These are phyloP conservation scores for Botia kubotai DNA, from an alignment of 2,797 vertebrate species.

Conservation along the genomic window DNA sequence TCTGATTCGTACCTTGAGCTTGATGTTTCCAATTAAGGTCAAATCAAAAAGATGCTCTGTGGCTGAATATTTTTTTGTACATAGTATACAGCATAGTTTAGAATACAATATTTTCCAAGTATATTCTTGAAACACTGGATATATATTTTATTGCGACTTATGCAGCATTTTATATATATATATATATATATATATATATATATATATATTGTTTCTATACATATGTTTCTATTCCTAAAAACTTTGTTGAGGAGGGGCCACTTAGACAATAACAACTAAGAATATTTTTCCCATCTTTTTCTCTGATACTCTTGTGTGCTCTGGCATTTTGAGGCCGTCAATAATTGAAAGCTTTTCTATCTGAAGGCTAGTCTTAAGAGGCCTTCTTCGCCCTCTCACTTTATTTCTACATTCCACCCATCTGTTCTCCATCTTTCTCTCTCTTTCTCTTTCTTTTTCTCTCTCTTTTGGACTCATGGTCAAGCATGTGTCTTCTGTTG, in stretches of 20 bases:
- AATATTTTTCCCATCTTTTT: conserved; percentile 7
- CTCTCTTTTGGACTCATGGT: conserved; percentile 4
- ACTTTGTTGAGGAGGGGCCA: too few relatives aligned
- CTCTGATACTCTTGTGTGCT: conserved; percentile 36
- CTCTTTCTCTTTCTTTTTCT: neutral
- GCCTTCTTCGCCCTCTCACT: conserved; percentile 1
- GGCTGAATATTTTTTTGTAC: too few relatives aligned
- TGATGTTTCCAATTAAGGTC: neutral
- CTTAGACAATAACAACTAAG: too few relatives aligned
- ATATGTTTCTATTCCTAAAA: too few relatives aligned
- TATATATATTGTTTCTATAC: too few relatives aligned
- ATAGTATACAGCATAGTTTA: too few relatives aligned
- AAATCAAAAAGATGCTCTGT: too few relatives aligned
- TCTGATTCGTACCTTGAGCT: neutral
- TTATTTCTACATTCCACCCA: conserved; percentile 8
- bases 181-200: too few relatives aligned
- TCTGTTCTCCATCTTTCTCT: conserved; percentile 17
- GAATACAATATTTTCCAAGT: too few relatives aligned
- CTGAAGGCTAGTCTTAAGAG: conserved; percentile 37
- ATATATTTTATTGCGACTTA: too few relatives aligned
- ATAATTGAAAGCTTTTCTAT: conserved; percentile 61
- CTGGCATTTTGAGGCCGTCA: conserved; percentile 48
- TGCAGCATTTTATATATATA: too few relatives aligned
- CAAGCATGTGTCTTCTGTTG: conserved; percentile 1
- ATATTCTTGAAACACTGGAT: too few relatives aligned